Base-by-base conservation (phyloP, 2,113 vertebrate genomes). In the Colinus virginianus region DNA sequence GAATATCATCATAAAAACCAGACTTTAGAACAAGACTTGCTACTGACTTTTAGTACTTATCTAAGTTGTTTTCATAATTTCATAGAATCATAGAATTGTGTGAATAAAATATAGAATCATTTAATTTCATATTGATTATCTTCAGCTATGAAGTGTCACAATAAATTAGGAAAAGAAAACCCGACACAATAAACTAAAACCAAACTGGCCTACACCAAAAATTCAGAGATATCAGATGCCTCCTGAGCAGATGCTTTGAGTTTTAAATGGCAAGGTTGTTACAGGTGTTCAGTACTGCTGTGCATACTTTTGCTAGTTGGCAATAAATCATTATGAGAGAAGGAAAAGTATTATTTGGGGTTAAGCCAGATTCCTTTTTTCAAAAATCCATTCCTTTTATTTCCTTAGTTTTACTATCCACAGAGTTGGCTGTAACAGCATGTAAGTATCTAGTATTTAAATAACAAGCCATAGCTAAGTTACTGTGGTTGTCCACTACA, bases 51-150 rank as follows among this genome's bases (percentile, higher is more conserved):
- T 90, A 86, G 30, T 68, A 68, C 11, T 9, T 53, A 94, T 53
- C n/a, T 75, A 74, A 9, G 30, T 64, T 93, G 56, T 80, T 95
- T 94, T 94, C 30, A 46, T 80, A 91, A 94, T 88, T 91, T 94
- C 36, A 91, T 51, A 30, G 51, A 53, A 28, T 53, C 51, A 53
- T 9, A 53, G 51, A 53, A 30, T 53, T 14, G 16, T 30, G 28
- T 53, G 14, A 28, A 53, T 53, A 53, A 53, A 53, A 53, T 53
- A 53, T 28, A 53, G 14, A 53, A 28, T 53, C 51, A 10, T 53
- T 43, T 80, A 92, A 94, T 88, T 91, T 94, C 36, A 91, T 53
- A 40, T 88, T 88, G 64, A 70, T 94, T 86, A 85, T 71, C 32
- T 20, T 88, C 21, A 78, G 46, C 25, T 75, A 13, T 80, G 38